These are phyloP conservation scores for Stenichneumon culpator DNA, from an alignment of 2,888 invertebrate species.

Conservation along the genomic window DNA sequence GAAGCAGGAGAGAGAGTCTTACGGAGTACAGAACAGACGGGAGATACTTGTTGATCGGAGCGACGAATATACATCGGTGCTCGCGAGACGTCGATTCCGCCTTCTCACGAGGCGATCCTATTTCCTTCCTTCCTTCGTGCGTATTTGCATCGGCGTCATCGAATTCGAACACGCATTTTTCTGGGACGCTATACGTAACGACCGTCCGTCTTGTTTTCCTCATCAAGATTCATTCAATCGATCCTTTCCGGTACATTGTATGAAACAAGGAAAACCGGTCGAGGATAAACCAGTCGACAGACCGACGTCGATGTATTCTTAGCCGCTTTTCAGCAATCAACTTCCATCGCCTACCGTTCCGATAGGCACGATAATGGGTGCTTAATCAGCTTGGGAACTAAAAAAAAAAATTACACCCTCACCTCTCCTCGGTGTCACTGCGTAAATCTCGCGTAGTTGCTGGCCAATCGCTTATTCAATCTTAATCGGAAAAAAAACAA, in stretches of 20 bases:
- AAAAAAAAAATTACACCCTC: background rate
- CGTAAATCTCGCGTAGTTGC: background rate
- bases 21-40: conserved; percentile 14
- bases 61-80: background rate
- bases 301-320: background rate
- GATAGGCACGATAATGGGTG: background rate
- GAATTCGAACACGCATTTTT: background rate
- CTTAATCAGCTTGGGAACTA: background rate
- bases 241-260: background rate
- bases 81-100: background rate
- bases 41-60: background rate
- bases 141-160: background rate
- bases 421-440: background rate
- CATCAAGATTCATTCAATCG: background rate
- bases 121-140: background rate
- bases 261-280: conserved; percentile 9
- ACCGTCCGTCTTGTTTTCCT: conserved; percentile 1
- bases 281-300: background rate
- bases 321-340: background rate
- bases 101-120: background rate
- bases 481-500: background rate
- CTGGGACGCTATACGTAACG: background rate
- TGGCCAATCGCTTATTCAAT: conserved; percentile 2
- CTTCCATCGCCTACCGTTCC: background rate
- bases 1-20: conserved; percentile 33